These are phyloP conservation scores for Pelusios castaneus DNA, from an alignment of 2,113 vertebrate species.

Conservation along the genomic window DNA sequence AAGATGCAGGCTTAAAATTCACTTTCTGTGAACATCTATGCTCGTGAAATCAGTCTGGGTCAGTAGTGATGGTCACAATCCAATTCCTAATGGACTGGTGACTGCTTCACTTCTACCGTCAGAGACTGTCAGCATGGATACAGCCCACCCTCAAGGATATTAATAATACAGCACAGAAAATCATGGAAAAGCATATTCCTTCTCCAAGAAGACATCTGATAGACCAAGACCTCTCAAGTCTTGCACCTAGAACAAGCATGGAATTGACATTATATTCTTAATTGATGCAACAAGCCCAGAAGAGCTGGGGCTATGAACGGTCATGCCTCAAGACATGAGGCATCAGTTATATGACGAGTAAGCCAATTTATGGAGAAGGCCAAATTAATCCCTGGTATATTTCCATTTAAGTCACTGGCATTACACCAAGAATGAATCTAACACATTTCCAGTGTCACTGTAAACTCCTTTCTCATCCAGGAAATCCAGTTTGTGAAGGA, in stretches of 20 bases:
- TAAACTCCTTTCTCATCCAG: conserved; percentile 9
- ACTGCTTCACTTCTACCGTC: neutral
- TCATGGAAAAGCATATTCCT: neutral
- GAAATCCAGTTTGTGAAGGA: neutral
- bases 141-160: neutral
- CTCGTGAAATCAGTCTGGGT: neutral
- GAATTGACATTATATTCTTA: conserved; percentile 27
- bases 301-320: too few relatives aligned
- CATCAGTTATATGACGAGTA: conserved; percentile 22
- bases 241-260: neutral
- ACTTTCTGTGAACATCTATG: neutral
- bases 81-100: neutral
- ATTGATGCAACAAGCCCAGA: too few relatives aligned
- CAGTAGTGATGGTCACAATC: conserved; percentile 1
- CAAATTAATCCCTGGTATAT: neutral
- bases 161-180: conserved; percentile 2
- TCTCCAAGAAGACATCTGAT: neutral
- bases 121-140: neutral
- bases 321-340: too few relatives aligned
- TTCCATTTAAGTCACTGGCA: conserved; percentile 45
- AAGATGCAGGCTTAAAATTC: neutral
- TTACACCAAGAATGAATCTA: conserved; percentile 14
- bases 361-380: conserved; percentile 41
- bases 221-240: neutral
- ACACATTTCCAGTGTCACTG: conserved; percentile 32